These are phyloP conservation scores for Oscheius sp. DNA, from an alignment of 2,888 invertebrate genomes.

Conservation along the genomic window DNA sequence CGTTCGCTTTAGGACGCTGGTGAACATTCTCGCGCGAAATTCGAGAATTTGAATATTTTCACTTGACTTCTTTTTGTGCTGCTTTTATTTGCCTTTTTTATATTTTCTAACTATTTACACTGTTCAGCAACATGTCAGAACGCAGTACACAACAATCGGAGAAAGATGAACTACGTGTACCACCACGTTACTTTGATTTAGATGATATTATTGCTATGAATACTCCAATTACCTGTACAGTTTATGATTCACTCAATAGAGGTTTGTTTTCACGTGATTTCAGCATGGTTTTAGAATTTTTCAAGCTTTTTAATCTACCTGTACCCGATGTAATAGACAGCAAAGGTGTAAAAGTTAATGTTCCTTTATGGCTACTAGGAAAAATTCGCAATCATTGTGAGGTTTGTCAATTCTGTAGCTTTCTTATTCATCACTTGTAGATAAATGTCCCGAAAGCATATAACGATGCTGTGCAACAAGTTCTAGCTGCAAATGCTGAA, in stretches of 20 bases:
- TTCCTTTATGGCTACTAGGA: conserved; percentile 28
- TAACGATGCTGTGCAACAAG: conserved; percentile 43
- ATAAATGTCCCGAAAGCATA: conserved; percentile 45
- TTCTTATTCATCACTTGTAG: conserved; percentile 31
- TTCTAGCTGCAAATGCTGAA: conserved; percentile 44
- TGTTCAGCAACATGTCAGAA: not conserved
- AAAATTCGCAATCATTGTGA: conserved; percentile 29
- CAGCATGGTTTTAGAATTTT: conserved; percentile 14
- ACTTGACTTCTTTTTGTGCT: no score
- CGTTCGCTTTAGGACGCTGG: no score
- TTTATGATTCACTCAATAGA: conserved; percentile 26
- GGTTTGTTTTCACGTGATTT: conserved; percentile 21
- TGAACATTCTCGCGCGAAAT: not conserved
- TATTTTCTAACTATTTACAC: not conserved
- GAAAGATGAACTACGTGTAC: conserved; percentile 29
- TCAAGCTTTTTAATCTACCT: conserved; percentile 17
- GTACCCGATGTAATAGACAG: conserved; percentile 17
- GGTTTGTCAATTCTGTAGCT: not conserved
- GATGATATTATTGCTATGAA: conserved; percentile 42
- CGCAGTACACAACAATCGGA: not conserved
- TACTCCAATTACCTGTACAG: conserved; percentile 37
- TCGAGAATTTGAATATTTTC: not conserved
- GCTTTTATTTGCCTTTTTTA: not conserved
- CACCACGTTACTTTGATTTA: conserved; percentile 36
- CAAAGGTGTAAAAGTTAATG: conserved; percentile 28